Percentiles rank a stretch among this genome's conserved stretches.
These are phyloP conservation scores for Drosophila mimetica DNA, from an alignment of 2,888 invertebrate genomes.

Conservation along the genomic window DNA sequence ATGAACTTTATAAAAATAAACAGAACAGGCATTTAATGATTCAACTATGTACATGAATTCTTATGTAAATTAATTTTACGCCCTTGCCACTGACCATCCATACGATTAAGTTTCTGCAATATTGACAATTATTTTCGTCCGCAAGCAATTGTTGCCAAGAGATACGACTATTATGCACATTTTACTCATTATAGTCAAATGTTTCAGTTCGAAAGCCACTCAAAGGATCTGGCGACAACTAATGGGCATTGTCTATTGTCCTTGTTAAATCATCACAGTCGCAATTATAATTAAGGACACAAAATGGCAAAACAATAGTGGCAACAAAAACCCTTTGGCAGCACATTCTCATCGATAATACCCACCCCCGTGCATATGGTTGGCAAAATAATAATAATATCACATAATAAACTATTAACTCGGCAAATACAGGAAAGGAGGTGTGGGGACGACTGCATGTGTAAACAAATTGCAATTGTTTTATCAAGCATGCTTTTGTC, in stretches of 20 bases:
- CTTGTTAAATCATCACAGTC: constrained; percentile 45
- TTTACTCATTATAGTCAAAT: constrained; percentile 16
- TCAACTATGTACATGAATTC: background rate
- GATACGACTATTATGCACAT: constrained; percentile 9
- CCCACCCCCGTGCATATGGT: constrained; percentile 10
- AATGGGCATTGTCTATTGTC: constrained; percentile 28
- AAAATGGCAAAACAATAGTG: constrained; percentile 45
- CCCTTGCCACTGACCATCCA: constrained; percentile 1
- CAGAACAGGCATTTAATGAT: background rate
- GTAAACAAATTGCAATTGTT: constrained; percentile 67
- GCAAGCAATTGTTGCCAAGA: background rate
- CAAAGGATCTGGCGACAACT: constrained; percentile 20
- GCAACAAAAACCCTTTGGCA: constrained; percentile 32
- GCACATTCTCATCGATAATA: constrained; percentile 32
- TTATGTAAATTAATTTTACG: constrained; percentile 9
- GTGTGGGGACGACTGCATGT: constrained; percentile 31
- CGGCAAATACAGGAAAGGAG: constrained; percentile 23
- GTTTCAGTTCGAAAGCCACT: constrained; percentile 19
- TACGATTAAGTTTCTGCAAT: constrained; percentile 3
- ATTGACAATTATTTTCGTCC: constrained; percentile 18
- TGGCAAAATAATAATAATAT: constrained; percentile 44
- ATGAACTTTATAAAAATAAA: too few relatives aligned
- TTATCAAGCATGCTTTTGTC: constrained; percentile 59
- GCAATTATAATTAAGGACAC: constrained; percentile 52
- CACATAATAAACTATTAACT: constrained; percentile 60